These are phyloP conservation scores for Heliornis fulica DNA, from an alignment of 2,113 vertebrate species.

Conservation along the genomic window DNA sequence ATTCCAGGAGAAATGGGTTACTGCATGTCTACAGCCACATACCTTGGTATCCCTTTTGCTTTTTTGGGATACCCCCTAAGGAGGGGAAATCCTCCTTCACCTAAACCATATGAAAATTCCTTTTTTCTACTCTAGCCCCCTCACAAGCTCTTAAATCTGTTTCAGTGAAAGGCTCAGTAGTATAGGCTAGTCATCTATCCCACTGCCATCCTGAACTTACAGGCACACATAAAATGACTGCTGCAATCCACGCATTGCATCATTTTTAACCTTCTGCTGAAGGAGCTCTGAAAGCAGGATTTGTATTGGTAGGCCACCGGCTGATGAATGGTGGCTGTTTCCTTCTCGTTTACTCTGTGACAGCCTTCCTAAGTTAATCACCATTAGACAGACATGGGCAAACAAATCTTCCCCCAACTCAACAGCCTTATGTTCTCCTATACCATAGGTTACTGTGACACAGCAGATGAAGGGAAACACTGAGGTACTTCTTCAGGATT, in stretches of 20 bases:
- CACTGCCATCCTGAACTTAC: background rate
- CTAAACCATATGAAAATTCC: background rate
- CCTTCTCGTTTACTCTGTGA: slow-evolving; percentile 7
- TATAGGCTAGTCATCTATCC: background rate
- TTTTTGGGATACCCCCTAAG: background rate
- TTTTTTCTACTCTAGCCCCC: background rate
- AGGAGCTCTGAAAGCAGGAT: slow-evolving; percentile 40
- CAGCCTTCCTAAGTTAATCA: slow-evolving; percentile 40
- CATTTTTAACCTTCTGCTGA: slow-evolving; percentile 14
- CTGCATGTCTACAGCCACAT: background rate
- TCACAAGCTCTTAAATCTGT: background rate
- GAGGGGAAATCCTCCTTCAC: background rate
- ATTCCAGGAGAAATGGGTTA: background rate
- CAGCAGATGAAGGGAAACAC: background rate
- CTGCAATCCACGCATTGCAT: background rate
- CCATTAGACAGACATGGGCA: background rate
- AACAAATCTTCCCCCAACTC: slow-evolving; percentile 31
- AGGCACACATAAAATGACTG: background rate
- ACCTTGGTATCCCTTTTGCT: fast-evolving
- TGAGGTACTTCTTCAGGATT: background rate
- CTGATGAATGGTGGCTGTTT: slow-evolving; percentile 49
- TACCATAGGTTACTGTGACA: background rate
- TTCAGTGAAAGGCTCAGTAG: background rate
- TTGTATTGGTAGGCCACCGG: background rate
- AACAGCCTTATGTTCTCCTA: background rate